Percentiles rank a stretch among this genome's conserved stretches.
These are phyloP conservation scores for Magallana angulata DNA, from an alignment of 1,140 invertebrate genomes.

Conservation along the genomic window DNA sequence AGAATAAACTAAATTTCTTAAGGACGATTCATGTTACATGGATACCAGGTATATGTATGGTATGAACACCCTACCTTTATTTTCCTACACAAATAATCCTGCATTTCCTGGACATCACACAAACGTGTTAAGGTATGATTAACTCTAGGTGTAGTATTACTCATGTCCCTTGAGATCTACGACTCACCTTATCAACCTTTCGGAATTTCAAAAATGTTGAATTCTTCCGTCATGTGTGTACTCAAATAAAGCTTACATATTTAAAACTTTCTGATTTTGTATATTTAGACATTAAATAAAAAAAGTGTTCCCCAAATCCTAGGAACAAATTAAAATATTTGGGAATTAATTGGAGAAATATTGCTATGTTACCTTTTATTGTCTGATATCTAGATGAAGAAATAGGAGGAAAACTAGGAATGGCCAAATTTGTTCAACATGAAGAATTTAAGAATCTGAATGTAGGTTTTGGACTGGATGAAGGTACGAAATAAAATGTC, in stretches of 20 bases:
- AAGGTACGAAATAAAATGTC: constrained; percentile 81
- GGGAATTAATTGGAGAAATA: no score
- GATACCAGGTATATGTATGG: constrained; percentile 85
- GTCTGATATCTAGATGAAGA: constrained; percentile 88
- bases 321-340: no score
- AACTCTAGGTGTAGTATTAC: constrained; percentile 78
- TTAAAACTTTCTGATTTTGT: constrained; percentile 32
- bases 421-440: constrained; percentile 89
- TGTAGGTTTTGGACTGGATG: constrained; percentile 94
- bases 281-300: constrained; percentile 2
- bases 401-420: constrained; percentile 91
- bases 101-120: no score
- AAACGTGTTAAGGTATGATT: neutral
- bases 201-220: no score
- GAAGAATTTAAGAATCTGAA: constrained; percentile 90
- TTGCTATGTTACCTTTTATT: no score
- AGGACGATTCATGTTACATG: constrained; percentile 84
- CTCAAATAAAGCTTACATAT: constrained; percentile 81
- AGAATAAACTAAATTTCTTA: constrained; percentile 80
- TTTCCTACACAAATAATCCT: no score
- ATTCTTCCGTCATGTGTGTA: no score
- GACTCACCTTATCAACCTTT: no score
- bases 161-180: no score
- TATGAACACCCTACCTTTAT: no score
- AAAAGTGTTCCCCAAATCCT: no score